These are phyloP conservation scores for Timema cristinae DNA, from an alignment of 2,888 invertebrate species.

Conservation along the genomic window DNA sequence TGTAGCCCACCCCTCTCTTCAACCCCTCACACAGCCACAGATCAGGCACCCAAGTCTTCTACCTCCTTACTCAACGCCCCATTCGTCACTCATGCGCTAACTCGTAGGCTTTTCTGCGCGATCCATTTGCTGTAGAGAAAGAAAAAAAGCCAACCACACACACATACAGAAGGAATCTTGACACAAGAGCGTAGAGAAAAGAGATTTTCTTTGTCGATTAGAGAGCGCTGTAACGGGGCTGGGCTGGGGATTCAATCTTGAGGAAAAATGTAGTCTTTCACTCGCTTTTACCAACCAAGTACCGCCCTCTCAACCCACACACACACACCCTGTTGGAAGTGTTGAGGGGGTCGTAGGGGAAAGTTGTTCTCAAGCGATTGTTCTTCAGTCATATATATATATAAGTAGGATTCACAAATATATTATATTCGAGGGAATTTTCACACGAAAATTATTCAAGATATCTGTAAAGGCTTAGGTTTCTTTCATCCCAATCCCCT, in stretches of 20 bases:
- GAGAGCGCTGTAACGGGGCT: conserved; percentile 24
- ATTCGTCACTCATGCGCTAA: no score
- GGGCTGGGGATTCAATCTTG: conserved; percentile 29
- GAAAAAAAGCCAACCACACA: background rate
- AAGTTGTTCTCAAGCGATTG: background rate
- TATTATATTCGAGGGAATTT: no score
- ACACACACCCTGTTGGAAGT: background rate
- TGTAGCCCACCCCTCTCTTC: background rate
- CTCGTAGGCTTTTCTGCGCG: background rate
- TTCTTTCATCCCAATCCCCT: no score
- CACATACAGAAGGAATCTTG: background rate
- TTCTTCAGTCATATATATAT: no score
- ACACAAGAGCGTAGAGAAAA: conserved; percentile 25
- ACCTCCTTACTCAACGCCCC: background rate
- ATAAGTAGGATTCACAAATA: no score
- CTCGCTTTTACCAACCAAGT: background rate
- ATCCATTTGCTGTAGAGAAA: conserved; percentile 27
- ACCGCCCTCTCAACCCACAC: background rate
- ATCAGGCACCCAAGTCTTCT: no score
- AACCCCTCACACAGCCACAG: no score
- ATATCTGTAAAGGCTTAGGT: no score
- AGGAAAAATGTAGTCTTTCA: conserved; percentile 26
- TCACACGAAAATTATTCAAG: no score
- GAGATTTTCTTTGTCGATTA: conserved; percentile 34
- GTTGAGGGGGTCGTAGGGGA: background rate